Evolutionary conservation across 1,140 invertebrate genomes (phyloP).

Genomic region (Heterodera carotae): DNA sequence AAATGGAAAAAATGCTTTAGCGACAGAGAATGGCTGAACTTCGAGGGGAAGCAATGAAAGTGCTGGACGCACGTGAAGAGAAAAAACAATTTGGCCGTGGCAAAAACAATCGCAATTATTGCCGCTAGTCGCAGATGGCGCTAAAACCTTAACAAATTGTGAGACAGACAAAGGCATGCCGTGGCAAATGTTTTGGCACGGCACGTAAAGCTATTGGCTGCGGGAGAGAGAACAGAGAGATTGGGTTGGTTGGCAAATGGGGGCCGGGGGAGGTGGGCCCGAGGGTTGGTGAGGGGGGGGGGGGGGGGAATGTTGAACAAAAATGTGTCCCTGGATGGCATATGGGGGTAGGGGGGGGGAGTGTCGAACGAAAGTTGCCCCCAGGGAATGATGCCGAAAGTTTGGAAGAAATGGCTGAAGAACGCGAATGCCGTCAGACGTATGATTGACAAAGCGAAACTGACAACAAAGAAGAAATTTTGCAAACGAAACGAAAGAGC

Average conservation of each 20-base stretch:
- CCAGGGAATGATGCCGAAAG: background rate
- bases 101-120: background rate
- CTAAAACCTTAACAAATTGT: background rate
- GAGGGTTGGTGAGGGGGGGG: no score
- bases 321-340: no score
- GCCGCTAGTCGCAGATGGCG: background rate
- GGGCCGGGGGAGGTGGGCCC: no score
- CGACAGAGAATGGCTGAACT: no score
- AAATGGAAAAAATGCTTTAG: background rate
- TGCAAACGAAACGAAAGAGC: no score
- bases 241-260: no score
- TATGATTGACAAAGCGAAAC: background rate
- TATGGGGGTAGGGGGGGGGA: no score
- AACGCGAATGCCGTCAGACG: no score
- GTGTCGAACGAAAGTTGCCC: background rate
- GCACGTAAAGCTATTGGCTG: background rate
- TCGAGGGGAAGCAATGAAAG: background rate
- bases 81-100: background rate
- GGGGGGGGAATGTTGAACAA: no score
- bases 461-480: background rate
- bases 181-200: background rate
- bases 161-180: background rate
- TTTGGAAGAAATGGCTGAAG: no score
- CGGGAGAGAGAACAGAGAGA: background rate
- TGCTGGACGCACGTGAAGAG: background rate